Evolutionary conservation across 2,888 invertebrate genomes (phyloP).

Genomic region (Callimorpha dominula): DNA sequence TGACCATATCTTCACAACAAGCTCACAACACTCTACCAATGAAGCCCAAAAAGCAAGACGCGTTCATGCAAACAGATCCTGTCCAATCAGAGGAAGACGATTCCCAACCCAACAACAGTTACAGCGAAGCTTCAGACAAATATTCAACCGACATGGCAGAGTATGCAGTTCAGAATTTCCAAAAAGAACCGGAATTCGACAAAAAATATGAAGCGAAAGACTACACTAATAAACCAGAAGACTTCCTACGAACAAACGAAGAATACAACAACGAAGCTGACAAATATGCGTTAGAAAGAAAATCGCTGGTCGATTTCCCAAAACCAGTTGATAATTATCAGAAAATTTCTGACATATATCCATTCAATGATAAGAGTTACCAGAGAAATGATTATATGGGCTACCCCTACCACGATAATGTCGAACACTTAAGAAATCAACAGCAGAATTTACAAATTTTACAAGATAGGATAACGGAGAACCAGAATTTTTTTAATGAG

Average conservation of each 20-base stretch:
- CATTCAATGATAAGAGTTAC: constrained; percentile 55
- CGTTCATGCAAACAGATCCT: constrained; percentile 82
- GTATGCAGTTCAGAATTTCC: constrained; percentile 13
- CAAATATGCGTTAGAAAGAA: constrained; percentile 76
- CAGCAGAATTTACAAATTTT: constrained; percentile 77
- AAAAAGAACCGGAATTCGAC: constrained; percentile 39
- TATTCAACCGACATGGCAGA: constrained; percentile 25
- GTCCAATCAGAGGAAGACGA: constrained; percentile 73
- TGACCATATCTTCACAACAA: constrained; percentile 61
- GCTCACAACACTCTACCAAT: constrained; percentile 23
- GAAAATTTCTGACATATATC: constrained; percentile 52
- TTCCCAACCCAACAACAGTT: constrained; percentile 66
- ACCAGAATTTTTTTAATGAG: constrained; percentile 77
- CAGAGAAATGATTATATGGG: constrained; percentile 43
- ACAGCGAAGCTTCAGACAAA: constrained; percentile 63
- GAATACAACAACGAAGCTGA: constrained; percentile 82
- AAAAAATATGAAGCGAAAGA: constrained; percentile 71
- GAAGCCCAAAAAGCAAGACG: constrained; percentile 80
- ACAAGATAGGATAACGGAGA: constrained; percentile 72
- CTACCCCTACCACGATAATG: constrained; percentile 67
- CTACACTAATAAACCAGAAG: constrained; percentile 70
- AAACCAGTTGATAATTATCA: constrained; percentile 51
- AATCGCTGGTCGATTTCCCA: constrained; percentile 62
- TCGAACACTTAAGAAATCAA: constrained; percentile 72
- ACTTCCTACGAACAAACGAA: constrained; percentile 78